A percentile compares a stretch with the other conserved stretches of the same genome.
Conservation (phyloP, 2,113 vertebrate genomes). For the Amblyopsis rosae region DNA sequence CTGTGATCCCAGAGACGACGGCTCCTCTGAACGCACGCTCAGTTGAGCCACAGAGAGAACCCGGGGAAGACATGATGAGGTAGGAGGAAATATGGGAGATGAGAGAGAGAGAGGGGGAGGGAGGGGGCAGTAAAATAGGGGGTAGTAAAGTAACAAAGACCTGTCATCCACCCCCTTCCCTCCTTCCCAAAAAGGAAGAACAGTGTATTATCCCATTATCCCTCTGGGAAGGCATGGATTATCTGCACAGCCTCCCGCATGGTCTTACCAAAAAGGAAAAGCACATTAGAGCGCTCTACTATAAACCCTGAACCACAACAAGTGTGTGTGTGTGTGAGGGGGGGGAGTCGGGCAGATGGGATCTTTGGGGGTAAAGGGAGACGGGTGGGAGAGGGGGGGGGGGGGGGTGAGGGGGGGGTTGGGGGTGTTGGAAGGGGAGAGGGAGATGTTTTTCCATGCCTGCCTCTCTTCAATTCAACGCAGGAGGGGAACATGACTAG, state of each 20-base stretch:
- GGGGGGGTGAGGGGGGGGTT: too few species aligned
- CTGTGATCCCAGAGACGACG: conserved; percentile 33
- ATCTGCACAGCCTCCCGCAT: conserved; percentile 47
- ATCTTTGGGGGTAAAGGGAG: too few species aligned
- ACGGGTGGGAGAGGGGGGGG: background rate
- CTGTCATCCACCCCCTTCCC: conserved; percentile 44
- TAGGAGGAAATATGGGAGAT: conserved; percentile 2
- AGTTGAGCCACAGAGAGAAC: conserved; percentile 33
- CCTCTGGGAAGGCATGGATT: conserved; percentile 36
- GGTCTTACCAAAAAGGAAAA: conserved; percentile 26
- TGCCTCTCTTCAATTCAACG: conserved; percentile 37
- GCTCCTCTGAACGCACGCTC: conserved; percentile 51
- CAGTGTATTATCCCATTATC: conserved; percentile 62
- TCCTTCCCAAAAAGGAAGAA: conserved; percentile 48
- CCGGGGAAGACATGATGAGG: conserved; percentile 31
- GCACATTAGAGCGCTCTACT: conserved; percentile 50
- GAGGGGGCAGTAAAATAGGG: conserved; percentile 21
- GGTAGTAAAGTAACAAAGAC: conserved; percentile 61
- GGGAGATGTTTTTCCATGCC: conserved; percentile 32
- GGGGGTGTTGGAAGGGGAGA: background rate
- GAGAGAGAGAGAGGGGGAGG: conserved; percentile 7
- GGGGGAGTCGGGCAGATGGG: background rate
- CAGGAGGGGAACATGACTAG: background rate
- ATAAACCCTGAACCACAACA: conserved; percentile 37
- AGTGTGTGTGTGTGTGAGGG: conserved; percentile 16